phyloP scores from a whole-genome alignment of 2,113 vertebrate genomes.

The Silurus asotus region DNA sequence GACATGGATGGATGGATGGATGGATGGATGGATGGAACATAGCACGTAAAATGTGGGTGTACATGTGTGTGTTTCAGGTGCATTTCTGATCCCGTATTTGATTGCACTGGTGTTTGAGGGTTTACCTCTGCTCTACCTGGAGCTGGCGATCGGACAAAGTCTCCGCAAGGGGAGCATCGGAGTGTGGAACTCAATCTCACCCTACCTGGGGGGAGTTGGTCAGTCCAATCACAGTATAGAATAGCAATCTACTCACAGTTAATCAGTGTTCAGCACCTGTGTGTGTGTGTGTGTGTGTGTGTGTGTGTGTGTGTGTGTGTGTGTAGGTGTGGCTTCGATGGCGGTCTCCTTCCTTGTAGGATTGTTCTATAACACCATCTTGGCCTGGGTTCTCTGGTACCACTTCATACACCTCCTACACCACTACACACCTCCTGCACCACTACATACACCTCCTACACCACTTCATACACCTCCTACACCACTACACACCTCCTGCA shows the following conservation, averaged over 20 bases:
- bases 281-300: slow-evolving; percentile 8
- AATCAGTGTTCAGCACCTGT: not conserved
- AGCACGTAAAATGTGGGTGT: not conserved
- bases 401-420: no score
- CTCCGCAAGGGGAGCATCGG: slow-evolving; percentile 80
- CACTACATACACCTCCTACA: no score
- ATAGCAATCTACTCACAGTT: not conserved
- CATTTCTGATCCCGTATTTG: slow-evolving; percentile 89
- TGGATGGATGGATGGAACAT: not conserved
- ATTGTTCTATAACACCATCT: slow-evolving; percentile 74
- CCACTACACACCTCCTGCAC: no score
- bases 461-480: no score
- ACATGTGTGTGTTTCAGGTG: slow-evolving; percentile 69
- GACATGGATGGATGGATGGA: no score
- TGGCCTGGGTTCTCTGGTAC: no score
- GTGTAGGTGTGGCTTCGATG: slow-evolving; percentile 80
- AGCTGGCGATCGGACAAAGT: slow-evolving; percentile 85
- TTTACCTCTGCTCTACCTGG: slow-evolving; percentile 83
- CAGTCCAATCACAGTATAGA: slow-evolving; percentile 25
- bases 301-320: slow-evolving; percentile 7
- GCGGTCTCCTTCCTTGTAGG: slow-evolving; percentile 79
- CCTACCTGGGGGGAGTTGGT: slow-evolving; percentile 84
- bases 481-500: no score
- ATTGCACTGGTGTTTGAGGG: slow-evolving; percentile 84
- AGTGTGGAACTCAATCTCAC: slow-evolving; percentile 83